These are phyloP conservation scores for Aspidoscelis tigris DNA, from an alignment of 2,113 vertebrate genomes.

Conservation along the genomic window DNA sequence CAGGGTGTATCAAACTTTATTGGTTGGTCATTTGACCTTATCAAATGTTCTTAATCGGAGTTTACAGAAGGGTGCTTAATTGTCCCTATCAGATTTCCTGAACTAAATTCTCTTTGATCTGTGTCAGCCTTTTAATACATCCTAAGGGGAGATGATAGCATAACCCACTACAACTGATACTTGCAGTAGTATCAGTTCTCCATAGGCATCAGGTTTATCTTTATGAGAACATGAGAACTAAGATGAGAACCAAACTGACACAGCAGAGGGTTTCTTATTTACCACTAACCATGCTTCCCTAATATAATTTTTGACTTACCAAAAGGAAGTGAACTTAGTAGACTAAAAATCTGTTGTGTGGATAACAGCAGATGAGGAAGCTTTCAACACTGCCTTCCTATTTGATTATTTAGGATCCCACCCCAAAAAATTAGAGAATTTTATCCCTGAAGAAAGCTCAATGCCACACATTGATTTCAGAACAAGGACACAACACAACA, in stretches of 20 bases:
- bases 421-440: not conserved
- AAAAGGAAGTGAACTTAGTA: not conserved
- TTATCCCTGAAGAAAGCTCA: conserved; percentile 53
- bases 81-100: too few species aligned
- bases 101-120: too few species aligned
- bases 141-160: not conserved
- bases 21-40: too few species aligned
- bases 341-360: too few species aligned
- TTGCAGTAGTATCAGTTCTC: not conserved
- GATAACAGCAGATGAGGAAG: not conserved
- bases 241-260: too few species aligned
- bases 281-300: conserved; percentile 5
- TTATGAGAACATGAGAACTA: too few species aligned
- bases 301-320: not conserved
- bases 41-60: too few species aligned
- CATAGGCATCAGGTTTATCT: too few species aligned
- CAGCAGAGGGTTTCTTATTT: too few species aligned
- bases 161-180: not conserved
- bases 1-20: too few species aligned
- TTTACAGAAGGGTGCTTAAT: too few species aligned
- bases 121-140: not conserved
- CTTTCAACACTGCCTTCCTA: not conserved
- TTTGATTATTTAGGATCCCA: conserved; percentile 6
- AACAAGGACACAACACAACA: conserved; percentile 54
- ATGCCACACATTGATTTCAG: conserved; percentile 40